Base-by-base conservation (phyloP, 1,140 invertebrate genomes). In the Drosophila erecta region DNA sequence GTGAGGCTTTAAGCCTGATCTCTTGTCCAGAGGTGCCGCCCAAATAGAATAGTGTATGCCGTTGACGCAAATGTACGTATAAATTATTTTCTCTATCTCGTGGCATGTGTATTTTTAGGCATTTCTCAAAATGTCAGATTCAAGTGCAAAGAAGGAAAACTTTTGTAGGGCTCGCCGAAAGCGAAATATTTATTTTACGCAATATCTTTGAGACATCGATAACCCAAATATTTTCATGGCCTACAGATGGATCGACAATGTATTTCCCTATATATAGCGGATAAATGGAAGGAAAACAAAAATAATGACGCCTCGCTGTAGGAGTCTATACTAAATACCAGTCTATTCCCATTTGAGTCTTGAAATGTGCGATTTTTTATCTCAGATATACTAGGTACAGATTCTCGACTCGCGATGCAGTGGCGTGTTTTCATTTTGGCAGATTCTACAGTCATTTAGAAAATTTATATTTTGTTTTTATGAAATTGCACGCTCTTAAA, bases 51-150 rank as follows among this genome's bases (percentile, higher is more conserved):
- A 78, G 74, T 71, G 20, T 54, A 30, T 40, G 40, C 41, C 40
- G 53, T 57, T 58, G 70, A 75, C 70, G 72, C 60, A 75, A 56
- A 62, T 74, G 72, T 22, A 50, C 27, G 59, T 35, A 44, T 66
- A 20, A 37, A 67, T 69, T 38, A 50, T 71, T 60, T 38, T 60
- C 53, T 60, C 43, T 70, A 49, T 67, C 40, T 46, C 47, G 35
- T 30, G 15, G n/a, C 49, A 22, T 27, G 38, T 47, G 24, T 50
- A 46, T 57, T 41, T 81, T 72, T 79, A 86, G 62, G 22, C 20
- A 76, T 51, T 67, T 78, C 44, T 73, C n/a, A 65, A 79, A 87
- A 87, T 81, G 83, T 72, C 75, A 87, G 60, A 72, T 72, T 81
- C 74, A 81, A 81, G 70, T 76, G 61, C 75, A 87, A 24, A 35